phyloP scores from a whole-genome alignment of 2,888 invertebrate species.

The Eupithecia pulchellata region DNA sequence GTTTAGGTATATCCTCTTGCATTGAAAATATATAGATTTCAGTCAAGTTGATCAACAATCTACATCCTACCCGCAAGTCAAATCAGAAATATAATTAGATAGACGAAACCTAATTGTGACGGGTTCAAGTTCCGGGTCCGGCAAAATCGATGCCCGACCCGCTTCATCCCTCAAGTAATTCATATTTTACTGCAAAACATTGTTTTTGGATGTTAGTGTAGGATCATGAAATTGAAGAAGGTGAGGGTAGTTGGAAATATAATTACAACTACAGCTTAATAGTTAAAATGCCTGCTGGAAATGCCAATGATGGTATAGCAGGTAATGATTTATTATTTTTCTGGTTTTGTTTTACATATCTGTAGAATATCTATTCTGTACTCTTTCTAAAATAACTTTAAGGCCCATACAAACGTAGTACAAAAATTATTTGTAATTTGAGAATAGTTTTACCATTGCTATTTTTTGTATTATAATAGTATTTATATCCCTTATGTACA shows the following conservation, averaged over 20 bases:
- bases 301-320: too few species aligned
- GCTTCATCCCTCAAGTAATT: slow-evolving; percentile 58
- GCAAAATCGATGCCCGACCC: slow-evolving; percentile 68
- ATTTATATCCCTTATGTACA: too few species aligned
- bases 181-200: slow-evolving; percentile 56
- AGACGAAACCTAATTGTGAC: slow-evolving; percentile 78
- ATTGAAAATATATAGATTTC: background rate
- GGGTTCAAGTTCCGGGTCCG: slow-evolving; percentile 79
- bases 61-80: slow-evolving; percentile 54
- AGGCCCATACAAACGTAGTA: too few species aligned
- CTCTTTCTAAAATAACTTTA: too few species aligned
- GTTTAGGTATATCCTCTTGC: too few species aligned
- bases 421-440: too few species aligned
- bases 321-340: too few species aligned
- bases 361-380: too few species aligned
- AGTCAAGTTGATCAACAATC: background rate
- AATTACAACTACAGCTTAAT: background rate
- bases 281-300: too few species aligned
- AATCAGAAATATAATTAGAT: slow-evolving; percentile 85
- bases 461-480: too few species aligned
- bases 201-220: slow-evolving; percentile 45
- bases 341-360: too few species aligned
- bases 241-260: background rate
- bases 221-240: slow-evolving; percentile 8
- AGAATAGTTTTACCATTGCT: too few species aligned